Evolutionary conservation across 2,797 vertebrate genomes (phyloP).

Genomic region (Prunella strophiata): DNA sequence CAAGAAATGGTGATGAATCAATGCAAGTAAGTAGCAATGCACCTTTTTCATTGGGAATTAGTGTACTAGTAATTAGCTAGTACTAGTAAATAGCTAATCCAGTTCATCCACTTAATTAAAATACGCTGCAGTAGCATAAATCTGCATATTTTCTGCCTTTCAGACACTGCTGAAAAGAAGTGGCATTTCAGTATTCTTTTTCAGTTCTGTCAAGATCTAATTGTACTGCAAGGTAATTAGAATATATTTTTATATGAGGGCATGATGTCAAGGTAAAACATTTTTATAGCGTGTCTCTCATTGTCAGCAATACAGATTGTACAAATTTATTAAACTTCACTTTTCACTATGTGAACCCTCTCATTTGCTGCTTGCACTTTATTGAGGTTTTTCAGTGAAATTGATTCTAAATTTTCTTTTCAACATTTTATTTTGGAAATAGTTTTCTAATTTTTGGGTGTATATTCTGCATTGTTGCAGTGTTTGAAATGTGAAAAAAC

Average conservation of each 20-base stretch:
- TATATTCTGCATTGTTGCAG: background rate
- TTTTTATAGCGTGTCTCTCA: conserved; percentile 19
- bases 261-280: background rate
- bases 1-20: background rate
- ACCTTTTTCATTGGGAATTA: background rate
- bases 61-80: background rate
- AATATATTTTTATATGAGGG: conserved; percentile 57
- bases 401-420: background rate
- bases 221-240: conserved; percentile 11
- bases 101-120: background rate
- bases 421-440: background rate
- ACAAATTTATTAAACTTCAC: conserved; percentile 40
- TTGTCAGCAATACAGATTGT: background rate
- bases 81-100: background rate
- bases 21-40: conserved; percentile 34
- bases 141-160: background rate
- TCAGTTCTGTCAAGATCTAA: background rate
- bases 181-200: background rate
- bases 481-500: background rate
- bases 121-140: background rate
- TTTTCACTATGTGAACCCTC: conserved; percentile 10
- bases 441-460: background rate
- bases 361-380: conserved; percentile 48
- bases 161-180: background rate
- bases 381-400: conserved; percentile 9